phyloP scores from a whole-genome alignment of 1,140 invertebrate genomes.

The Pissodes strobi region DNA sequence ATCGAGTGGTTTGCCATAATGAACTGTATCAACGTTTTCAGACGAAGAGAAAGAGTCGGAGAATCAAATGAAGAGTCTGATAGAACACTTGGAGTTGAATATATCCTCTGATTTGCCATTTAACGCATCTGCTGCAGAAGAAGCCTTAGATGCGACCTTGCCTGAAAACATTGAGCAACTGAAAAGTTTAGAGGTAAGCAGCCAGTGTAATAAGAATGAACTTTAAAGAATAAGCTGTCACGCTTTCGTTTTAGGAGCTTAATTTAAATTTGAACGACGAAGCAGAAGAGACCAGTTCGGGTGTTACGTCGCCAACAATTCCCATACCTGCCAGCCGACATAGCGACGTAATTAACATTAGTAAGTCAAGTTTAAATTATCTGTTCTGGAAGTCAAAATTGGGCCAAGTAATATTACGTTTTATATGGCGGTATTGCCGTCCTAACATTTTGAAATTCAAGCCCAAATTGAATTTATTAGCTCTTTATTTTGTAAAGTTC shows the following conservation, averaged over 20 bases:
- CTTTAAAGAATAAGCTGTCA: too few relatives aligned
- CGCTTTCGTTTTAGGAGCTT: constrained; percentile 32
- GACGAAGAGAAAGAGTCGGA: constrained; percentile 64
- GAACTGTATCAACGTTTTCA: too few relatives aligned
- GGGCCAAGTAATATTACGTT: too few relatives aligned
- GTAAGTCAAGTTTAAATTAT: constrained; percentile 12
- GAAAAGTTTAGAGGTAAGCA: constrained; percentile 40
- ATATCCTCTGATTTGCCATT: constrained; percentile 55
- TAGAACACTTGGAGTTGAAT: constrained; percentile 57
- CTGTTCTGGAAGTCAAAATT: too few relatives aligned
- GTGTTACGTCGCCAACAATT: constrained; percentile 63
- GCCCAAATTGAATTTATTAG: too few relatives aligned
- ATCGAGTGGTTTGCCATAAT: too few relatives aligned
- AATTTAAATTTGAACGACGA: constrained; percentile 40
- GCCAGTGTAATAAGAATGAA: too few relatives aligned
- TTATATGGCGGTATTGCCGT: too few relatives aligned
- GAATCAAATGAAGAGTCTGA: constrained; percentile 59
- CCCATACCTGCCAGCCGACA: constrained; percentile 60
- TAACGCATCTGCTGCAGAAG: constrained; percentile 56
- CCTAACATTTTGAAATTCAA: too few relatives aligned
- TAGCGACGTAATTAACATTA: constrained; percentile 63
- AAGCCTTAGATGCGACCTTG: constrained; percentile 56
- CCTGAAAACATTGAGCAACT: constrained; percentile 50
- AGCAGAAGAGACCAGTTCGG: constrained; percentile 36
- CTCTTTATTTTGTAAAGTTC: too few relatives aligned